Percentiles rank a stretch among this genome's conserved stretches.
phyloP scores from a whole-genome alignment of 2,888 invertebrate genomes.

The Spisula solida region DNA sequence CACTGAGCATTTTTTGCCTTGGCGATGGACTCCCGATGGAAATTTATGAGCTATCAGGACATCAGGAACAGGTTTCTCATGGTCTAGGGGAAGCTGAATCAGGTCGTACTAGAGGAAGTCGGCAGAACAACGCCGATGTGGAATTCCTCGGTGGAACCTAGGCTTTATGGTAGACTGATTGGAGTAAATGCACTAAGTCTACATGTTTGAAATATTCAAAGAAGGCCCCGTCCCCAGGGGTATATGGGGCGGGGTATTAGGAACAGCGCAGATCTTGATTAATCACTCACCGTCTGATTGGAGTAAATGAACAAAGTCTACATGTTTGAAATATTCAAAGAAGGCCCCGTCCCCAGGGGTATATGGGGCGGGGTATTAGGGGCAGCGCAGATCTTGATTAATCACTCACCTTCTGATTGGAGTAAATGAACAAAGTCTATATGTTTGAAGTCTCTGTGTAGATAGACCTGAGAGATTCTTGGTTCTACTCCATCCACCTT shows the following conservation, averaged over 20 bases:
- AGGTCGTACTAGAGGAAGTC: too few relatives aligned
- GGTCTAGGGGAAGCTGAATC: too few relatives aligned
- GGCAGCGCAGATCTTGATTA: neutral
- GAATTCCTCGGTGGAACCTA: too few relatives aligned
- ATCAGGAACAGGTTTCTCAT: too few relatives aligned
- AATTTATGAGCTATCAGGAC: too few relatives aligned
- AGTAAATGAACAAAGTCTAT: slow-evolving; percentile 76
- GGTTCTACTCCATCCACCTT: slow-evolving; percentile 57
- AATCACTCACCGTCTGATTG: slow-evolving; percentile 74
- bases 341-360: neutral
- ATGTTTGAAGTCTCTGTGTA: slow-evolving; percentile 74
- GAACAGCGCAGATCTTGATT: neutral
- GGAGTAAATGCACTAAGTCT: slow-evolving; percentile 76
- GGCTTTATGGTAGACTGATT: too few relatives aligned
- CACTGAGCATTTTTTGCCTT: too few relatives aligned
- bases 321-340: slow-evolving; percentile 66
- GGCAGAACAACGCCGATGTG: too few relatives aligned
- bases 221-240: neutral
- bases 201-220: slow-evolving; percentile 68
- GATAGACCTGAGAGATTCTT: slow-evolving; percentile 63
- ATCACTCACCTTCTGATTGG: slow-evolving; percentile 74
- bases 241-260: too few relatives aligned
- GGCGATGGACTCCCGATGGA: too few relatives aligned
- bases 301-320: slow-evolving; percentile 76
- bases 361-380: too few relatives aligned